Evolutionary conservation across 2,888 invertebrate genomes (phyloP).

Genomic region (Spodoptera picta): DNA sequence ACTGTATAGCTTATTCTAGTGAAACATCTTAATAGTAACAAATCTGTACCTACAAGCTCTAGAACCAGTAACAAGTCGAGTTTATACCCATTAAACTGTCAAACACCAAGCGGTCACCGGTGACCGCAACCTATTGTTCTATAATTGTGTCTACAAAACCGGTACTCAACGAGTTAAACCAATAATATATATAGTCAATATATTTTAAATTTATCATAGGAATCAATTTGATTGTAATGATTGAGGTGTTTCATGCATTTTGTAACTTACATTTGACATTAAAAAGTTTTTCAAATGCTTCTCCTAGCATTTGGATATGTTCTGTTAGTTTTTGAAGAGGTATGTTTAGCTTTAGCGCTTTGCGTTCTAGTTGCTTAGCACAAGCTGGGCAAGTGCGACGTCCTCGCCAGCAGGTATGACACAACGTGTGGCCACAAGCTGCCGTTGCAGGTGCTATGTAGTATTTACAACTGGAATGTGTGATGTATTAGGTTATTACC

Average conservation of each 20-base stretch:
- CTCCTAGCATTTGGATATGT: constrained; percentile 66
- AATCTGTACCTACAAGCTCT: too few species aligned
- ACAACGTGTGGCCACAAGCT: constrained; percentile 78
- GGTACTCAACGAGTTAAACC: too few species aligned
- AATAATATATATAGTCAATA: too few species aligned
- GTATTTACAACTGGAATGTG: constrained; percentile 74
- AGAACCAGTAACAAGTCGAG: too few species aligned
- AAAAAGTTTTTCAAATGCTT: constrained; percentile 75
- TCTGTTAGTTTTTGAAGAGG: constrained; percentile 70
- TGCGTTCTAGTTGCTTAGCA: constrained; percentile 64
- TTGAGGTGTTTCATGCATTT: background rate
- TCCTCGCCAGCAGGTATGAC: constrained; percentile 77
- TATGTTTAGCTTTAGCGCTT: constrained; percentile 68
- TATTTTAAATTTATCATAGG: too few species aligned
- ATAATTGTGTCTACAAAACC: too few species aligned
- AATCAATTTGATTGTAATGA: too few species aligned
- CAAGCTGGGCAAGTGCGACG: constrained; percentile 72
- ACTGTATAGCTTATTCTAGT: too few species aligned
- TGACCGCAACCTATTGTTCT: too few species aligned
- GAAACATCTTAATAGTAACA: too few species aligned
- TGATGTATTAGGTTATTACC: background rate
- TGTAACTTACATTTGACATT: constrained; percentile 72
- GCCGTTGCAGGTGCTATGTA: constrained; percentile 76
- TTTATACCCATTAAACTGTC: too few species aligned
- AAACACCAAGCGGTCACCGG: too few species aligned